Base-by-base conservation (phyloP, 2,113 vertebrate species). In the Rostratula benghalensis region DNA sequence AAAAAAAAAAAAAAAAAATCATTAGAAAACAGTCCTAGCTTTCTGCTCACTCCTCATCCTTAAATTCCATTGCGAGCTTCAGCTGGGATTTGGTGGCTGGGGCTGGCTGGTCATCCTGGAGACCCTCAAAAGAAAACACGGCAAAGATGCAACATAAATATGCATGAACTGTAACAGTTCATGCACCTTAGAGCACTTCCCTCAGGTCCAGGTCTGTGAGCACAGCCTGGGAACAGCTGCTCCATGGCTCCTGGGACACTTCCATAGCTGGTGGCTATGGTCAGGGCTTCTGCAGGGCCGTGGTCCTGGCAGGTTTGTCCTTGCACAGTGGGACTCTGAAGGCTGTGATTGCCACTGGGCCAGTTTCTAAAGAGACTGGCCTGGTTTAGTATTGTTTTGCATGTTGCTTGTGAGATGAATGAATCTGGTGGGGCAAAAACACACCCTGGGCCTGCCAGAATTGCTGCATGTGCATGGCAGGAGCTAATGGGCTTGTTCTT, bases 21-120 rank as follows among this genome's bases (percentile, higher is more conserved):
- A 31, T 96, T 85, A 87, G 90, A 48, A 83, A 88, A 65, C 56
- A 68, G 37, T 67, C 35, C 35, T 46, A 50, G 45, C 63, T 95
- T 95, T 84, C 90, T 91, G 76, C 50, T 78, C 28, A 3, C 50
- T 92, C 71, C 68, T 80, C 68, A 48, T 76, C 63, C 51, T 73
- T 63, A 73, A 79, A 77, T 74, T 67, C 51, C 31, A 7, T 24
- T 51, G 74, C 1, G 7, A 76, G 56, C 41, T 87, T 93, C 64
- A 30, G 22, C 37, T 84, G 69, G 60, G 51, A 41, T 85, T 79
- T 61, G 57, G 43, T 87, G 74, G 7, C 25, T 67, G 53, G 45
- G 18, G 41, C 65, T 84, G 70, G 28, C 67, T 50, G 69, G 30
- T 89, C 77, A 41, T 71, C 53, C 77, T 89, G 48, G 57, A 84